Evolutionary conservation across 2,797 vertebrate genomes (phyloP).

Genomic region (Sebastes itinus): DNA sequence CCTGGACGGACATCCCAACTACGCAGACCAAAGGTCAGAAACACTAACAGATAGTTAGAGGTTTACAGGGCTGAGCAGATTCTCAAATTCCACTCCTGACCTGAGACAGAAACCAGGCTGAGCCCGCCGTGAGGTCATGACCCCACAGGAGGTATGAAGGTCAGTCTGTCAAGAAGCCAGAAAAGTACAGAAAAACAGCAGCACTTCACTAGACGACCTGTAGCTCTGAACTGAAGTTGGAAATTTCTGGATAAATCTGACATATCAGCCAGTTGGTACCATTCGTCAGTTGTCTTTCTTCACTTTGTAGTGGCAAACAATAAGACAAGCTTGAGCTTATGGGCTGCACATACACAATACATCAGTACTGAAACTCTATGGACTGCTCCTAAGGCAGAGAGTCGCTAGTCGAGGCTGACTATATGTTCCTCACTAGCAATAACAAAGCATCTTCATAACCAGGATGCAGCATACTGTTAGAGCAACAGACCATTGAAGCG

Average conservation of each 20-base stretch:
- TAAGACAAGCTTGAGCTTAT: not conserved
- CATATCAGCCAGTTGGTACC: not conserved
- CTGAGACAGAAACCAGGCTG: constrained; percentile 39
- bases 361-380: not conserved
- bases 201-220: not conserved
- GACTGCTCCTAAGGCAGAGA: not conserved
- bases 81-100: constrained; percentile 33
- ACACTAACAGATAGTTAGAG: constrained; percentile 8
- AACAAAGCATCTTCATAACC: not conserved
- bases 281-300: not conserved
- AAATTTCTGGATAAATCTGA: not conserved
- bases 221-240: not conserved
- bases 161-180: not conserved
- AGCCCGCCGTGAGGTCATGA: constrained; percentile 1
- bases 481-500: no score
- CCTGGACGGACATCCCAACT: not conserved
- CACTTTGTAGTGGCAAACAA: not conserved
- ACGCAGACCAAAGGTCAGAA: constrained; percentile 1
- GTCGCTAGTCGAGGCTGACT: not conserved
- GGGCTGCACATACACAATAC: not conserved
- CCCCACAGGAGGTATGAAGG: constrained; percentile 1
- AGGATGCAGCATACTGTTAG: not conserved
- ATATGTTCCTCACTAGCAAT: not conserved
- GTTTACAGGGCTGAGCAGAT: not conserved
- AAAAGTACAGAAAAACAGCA: not conserved